Conservation (phyloP, 2,888 invertebrate species). For the Eurytoma californica region DNA sequence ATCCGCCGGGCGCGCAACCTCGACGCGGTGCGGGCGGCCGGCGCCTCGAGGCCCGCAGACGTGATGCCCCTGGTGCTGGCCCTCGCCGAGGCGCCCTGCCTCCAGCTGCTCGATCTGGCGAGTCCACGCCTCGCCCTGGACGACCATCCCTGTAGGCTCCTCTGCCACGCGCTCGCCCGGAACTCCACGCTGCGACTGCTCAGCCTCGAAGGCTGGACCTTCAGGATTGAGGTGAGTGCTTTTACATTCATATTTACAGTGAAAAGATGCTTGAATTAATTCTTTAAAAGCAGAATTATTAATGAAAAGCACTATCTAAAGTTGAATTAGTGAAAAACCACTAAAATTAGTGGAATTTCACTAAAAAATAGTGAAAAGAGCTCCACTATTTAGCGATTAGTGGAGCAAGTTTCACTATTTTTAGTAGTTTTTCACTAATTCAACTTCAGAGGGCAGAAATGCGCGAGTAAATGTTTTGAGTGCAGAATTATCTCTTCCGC, state of each 20-base stretch:
- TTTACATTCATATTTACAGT: not conserved
- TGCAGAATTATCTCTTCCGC: no score
- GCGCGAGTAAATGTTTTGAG: no score
- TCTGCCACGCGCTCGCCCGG: constrained; percentile 75
- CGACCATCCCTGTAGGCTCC: constrained; percentile 76
- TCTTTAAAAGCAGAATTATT: no score
- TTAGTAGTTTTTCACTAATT: no score
- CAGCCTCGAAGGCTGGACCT: constrained; percentile 78
- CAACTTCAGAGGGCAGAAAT: no score
- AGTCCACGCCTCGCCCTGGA: constrained; percentile 77
- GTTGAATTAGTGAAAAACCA: no score
- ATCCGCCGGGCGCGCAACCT: constrained; percentile 76
- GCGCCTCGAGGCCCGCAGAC: constrained; percentile 77
- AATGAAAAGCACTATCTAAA: no score
- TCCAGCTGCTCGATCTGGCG: constrained; percentile 77
- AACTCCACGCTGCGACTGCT: constrained; percentile 76
- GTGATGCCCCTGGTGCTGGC: constrained; percentile 78
- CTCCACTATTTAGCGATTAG: no score
- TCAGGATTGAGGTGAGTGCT: constrained; percentile 76
- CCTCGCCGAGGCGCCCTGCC: constrained; percentile 76
- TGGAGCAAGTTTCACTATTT: no score
- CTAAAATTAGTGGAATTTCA: no score
- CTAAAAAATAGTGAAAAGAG: no score
- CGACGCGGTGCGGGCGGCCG: constrained; percentile 77
- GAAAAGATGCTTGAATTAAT: no score